These are phyloP conservation scores for Brachyhypopomus gauderio DNA, from an alignment of 2,113 vertebrate species.

Conservation along the genomic window DNA sequence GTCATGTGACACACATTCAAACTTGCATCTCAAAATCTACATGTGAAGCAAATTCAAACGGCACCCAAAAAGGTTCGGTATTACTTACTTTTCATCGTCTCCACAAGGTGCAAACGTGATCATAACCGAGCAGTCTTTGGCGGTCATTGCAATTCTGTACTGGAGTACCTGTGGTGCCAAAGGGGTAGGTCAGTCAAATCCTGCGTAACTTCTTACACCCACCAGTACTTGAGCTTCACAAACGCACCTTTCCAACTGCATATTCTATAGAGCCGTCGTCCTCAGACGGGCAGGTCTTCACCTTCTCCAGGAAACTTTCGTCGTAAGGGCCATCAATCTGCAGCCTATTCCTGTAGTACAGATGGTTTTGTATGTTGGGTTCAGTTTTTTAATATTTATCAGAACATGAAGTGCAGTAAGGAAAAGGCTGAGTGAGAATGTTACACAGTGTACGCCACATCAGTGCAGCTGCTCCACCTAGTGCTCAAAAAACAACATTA, in stretches of 20 bases:
- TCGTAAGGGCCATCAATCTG: slow-evolving; percentile 94
- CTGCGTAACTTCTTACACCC: background rate
- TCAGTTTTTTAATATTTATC: background rate
- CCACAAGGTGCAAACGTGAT: slow-evolving; percentile 84
- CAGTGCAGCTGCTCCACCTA: slow-evolving; percentile 62
- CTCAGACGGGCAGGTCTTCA: slow-evolving; percentile 84
- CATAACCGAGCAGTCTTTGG: slow-evolving; percentile 98
- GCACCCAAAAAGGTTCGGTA: background rate
- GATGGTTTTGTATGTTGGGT: background rate
- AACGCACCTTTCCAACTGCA: slow-evolving; percentile 84
- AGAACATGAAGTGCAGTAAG: background rate
- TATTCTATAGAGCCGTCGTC: slow-evolving; percentile 89
- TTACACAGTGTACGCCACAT: background rate
- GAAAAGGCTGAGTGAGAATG: too few species aligned
- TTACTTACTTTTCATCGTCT: slow-evolving; percentile 83
- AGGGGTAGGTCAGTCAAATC: background rate
- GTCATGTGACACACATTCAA: background rate
- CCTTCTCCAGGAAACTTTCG: slow-evolving; percentile 85
- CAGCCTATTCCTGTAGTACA: slow-evolving; percentile 75
- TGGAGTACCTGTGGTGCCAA: slow-evolving; percentile 86
- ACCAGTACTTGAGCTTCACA: background rate
- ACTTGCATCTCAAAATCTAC: background rate
- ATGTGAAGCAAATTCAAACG: background rate
- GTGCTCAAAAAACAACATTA: slow-evolving; percentile 50
- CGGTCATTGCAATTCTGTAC: slow-evolving; percentile 94